phyloP scores from a whole-genome alignment of 2,797 vertebrate species.

The Hoplostethus atlanticus region DNA sequence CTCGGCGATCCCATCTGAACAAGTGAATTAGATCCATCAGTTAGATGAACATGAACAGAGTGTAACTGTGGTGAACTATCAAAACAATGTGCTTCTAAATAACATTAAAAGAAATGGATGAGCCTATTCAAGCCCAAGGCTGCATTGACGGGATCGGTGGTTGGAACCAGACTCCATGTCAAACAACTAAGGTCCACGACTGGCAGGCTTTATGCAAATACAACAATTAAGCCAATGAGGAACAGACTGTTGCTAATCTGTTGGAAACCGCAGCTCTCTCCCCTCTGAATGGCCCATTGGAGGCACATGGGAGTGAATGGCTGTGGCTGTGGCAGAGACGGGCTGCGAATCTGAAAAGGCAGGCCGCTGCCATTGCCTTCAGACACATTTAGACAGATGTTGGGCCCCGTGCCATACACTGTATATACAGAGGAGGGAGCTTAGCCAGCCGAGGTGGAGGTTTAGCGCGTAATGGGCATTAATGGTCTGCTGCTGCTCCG shows the following conservation, averaged over 20 bases:
- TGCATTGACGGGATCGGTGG: constrained; percentile 51
- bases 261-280: constrained; percentile 77
- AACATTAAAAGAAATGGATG: constrained; percentile 54
- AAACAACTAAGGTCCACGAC: constrained; percentile 69
- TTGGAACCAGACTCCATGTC: constrained; percentile 68
- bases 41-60: constrained; percentile 55
- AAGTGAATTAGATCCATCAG: constrained; percentile 58
- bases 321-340: constrained; percentile 60
- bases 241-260: constrained; percentile 84
- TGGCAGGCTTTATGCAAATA: constrained; percentile 79
- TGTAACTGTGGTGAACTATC: constrained; percentile 53
- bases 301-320: constrained; percentile 72
- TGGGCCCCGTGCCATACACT: constrained; percentile 71
- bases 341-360: constrained; percentile 60
- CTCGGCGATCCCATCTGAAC: constrained; percentile 43
- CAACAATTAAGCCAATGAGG: constrained; percentile 78
- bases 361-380: constrained; percentile 57
- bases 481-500: constrained; percentile 59
- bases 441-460: constrained; percentile 64
- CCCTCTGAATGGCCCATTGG: constrained; percentile 67
- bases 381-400: constrained; percentile 78
- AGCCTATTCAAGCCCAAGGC: constrained; percentile 47
- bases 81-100: constrained; percentile 64
- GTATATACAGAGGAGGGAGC: constrained; percentile 53
- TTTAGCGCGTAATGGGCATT: constrained; percentile 66